Conservation (phyloP, 2,888 invertebrate species). For the Eupithecia subumbrata region DNA sequence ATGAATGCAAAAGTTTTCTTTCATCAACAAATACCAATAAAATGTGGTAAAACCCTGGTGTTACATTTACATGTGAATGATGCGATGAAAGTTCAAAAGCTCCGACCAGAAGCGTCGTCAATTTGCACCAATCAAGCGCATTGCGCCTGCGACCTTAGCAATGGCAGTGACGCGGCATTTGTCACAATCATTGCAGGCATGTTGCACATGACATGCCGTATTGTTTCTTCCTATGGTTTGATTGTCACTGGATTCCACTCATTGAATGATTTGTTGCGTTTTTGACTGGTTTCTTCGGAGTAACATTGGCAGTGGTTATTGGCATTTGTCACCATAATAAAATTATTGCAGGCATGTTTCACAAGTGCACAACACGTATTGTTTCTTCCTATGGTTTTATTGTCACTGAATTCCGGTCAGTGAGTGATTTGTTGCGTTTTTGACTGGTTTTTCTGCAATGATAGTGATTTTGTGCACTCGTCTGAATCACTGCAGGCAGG, state of each 20-base stretch:
- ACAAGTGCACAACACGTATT: not conserved
- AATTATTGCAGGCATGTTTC: not conserved
- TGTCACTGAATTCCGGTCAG: not conserved
- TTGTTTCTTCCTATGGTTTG: not conserved
- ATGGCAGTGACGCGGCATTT: slow-evolving; percentile 32
- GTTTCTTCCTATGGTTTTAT: not conserved
- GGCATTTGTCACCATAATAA: not conserved
- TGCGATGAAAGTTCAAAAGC: slow-evolving; percentile 26
- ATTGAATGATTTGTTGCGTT: not conserved
- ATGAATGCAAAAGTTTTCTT: not conserved
- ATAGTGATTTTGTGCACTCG: no score
- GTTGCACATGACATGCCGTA: not conserved
- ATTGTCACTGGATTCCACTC: not conserved
- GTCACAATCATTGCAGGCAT: slow-evolving; percentile 24
- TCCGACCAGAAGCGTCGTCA: slow-evolving; percentile 46
- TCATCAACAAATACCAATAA: not conserved
- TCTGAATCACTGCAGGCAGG: no score
- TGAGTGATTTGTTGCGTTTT: not conserved
- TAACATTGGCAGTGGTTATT: not conserved
- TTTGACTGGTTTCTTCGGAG: not conserved
- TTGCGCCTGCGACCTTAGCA: slow-evolving; percentile 63
- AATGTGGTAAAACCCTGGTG: not conserved
- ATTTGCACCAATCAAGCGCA: slow-evolving; percentile 70
- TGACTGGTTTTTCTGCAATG: not conserved
- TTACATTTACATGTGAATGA: not conserved